These are phyloP conservation scores for Eucidaris tribuloides DNA, from an alignment of 35 echinoderm and acorn worm species.

Conservation along the genomic window DNA sequence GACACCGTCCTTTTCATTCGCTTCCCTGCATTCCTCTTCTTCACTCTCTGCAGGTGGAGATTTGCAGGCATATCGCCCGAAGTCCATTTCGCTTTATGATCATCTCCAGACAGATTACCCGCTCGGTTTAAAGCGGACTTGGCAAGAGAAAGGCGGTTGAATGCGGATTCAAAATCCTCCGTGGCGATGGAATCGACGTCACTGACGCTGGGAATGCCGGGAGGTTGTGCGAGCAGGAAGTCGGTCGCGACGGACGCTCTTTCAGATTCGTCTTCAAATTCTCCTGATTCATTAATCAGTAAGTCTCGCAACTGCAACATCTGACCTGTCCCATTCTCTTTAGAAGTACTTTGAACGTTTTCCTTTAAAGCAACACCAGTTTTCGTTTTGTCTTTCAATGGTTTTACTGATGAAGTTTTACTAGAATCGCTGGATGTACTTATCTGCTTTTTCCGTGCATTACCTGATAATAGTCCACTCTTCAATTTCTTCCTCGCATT, in stretches of 20 bases:
- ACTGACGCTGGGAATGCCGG: not conserved
- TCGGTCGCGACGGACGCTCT: not conserved
- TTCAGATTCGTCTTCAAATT: not conserved
- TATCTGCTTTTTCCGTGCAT: too few species aligned
- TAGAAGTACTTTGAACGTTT: not conserved
- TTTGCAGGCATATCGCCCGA: not conserved
- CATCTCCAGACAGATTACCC: not conserved
- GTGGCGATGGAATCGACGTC: conserved; percentile 79
- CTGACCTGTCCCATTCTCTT: not conserved
- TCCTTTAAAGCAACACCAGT: not conserved
- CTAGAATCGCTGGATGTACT: not conserved
- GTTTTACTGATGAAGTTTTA: too few species aligned
- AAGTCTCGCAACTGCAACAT: conserved; percentile 4
- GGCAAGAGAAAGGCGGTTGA: not conserved
- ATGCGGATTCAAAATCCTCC: conserved; percentile 72
- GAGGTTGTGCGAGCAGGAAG: not conserved
- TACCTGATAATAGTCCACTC: not conserved
- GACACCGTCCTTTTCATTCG: conserved; percentile 12
- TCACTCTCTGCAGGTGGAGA: not conserved
- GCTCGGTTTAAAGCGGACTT: not conserved
- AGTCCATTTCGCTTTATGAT: not conserved
- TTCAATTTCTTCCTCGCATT: not conserved
- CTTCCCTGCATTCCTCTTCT: not conserved
- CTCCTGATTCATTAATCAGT: not conserved
- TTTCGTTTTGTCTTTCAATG: too few species aligned